A percentile compares a stretch with the other conserved stretches of the same genome.
Conservation (phyloP, 2,113 vertebrate genomes). For the Otolemur garnettii region DNA sequence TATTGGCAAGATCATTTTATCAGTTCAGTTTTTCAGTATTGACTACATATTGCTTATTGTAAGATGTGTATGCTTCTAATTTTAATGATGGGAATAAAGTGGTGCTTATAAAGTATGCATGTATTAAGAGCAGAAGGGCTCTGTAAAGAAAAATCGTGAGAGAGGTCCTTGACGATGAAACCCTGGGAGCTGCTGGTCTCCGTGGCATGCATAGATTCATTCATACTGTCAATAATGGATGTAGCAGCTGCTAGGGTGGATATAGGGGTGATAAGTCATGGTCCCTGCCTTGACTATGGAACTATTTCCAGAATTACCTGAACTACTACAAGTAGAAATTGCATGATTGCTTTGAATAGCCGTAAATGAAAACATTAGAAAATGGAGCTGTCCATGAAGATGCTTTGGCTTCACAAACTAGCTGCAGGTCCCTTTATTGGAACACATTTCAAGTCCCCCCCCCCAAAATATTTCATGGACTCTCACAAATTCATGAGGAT, state of each 20-base stretch:
- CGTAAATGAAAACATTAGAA: background rate
- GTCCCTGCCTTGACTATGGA: background rate
- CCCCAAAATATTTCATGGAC: background rate
- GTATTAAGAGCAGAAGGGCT: background rate
- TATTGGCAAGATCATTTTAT: background rate
- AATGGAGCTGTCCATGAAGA: background rate
- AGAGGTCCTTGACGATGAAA: background rate
- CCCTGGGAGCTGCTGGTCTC: background rate
- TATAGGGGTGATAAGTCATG: background rate
- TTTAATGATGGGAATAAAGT: background rate
- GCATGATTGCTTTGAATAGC: background rate
- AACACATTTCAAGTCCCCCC: background rate
- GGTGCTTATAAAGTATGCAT: background rate
- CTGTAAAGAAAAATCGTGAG: background rate
- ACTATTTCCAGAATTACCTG: background rate
- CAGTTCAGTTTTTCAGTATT: background rate
- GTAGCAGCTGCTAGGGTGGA: background rate
- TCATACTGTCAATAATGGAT: background rate
- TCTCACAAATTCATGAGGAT: constrained; percentile 10
- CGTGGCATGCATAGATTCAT: background rate
- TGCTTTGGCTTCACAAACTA: background rate
- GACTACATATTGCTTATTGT: background rate
- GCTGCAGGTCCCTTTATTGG: constrained; percentile 8
- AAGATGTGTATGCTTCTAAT: background rate
- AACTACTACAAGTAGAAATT: background rate